Evolutionary conservation across 2,113 vertebrate genomes (phyloP).

Genomic region (Platysteira castanea): DNA sequence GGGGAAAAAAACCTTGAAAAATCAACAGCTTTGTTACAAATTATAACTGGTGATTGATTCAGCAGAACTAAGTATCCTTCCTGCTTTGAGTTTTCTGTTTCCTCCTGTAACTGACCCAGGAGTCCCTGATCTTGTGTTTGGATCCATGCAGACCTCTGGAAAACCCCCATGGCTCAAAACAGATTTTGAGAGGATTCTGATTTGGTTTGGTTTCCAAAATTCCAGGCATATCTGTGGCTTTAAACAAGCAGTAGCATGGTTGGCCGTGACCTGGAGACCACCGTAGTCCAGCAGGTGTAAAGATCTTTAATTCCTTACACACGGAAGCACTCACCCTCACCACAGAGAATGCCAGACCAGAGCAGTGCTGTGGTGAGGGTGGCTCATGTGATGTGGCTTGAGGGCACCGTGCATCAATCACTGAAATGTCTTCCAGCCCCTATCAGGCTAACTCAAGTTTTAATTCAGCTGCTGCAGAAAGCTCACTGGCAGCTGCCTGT

Average conservation of each 20-base stretch:
- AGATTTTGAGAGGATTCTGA: background rate
- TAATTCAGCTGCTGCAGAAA: background rate
- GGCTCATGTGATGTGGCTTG: background rate
- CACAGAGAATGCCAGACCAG: background rate
- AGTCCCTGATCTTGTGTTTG: background rate
- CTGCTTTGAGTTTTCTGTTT: background rate
- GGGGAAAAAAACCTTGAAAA: background rate
- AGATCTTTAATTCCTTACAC: background rate
- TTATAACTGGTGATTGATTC: background rate
- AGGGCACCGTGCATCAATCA: background rate
- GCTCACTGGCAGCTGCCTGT: background rate
- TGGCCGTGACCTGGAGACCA: background rate
- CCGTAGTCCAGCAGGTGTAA: background rate
- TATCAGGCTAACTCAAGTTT: background rate
- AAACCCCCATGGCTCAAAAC: background rate
- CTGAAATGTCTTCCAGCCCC: background rate
- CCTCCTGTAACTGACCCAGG: background rate
- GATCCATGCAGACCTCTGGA: background rate
- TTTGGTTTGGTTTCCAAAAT: background rate
- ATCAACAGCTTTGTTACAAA: background rate
- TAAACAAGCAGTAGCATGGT: background rate
- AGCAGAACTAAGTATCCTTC: background rate
- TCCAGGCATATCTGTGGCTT: background rate
- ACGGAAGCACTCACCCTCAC: accelerated
- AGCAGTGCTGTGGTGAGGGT: background rate